A percentile compares a stretch with the other conserved stretches of the same genome.
Evolutionary conservation across 2,113 vertebrate genomes (phyloP).

Genomic region (Oreamnos americanus): DNA sequence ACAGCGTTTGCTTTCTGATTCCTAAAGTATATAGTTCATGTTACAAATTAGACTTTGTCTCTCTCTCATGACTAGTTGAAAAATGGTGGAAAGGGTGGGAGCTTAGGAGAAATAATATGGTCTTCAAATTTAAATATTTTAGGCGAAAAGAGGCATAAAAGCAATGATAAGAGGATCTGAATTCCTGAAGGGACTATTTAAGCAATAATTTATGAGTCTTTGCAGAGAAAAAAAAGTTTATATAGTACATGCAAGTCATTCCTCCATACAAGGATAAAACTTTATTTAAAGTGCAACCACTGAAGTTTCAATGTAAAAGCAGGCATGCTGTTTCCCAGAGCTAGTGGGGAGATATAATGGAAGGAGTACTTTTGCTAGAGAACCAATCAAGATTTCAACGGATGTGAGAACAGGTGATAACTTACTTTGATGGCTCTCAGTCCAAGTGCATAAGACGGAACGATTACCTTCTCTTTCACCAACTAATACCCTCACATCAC

Average conservation of each 20-base stretch:
- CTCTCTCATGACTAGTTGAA: neutral
- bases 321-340: neutral
- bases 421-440: slow-evolving; percentile 17
- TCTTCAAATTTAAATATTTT: slow-evolving; percentile 47
- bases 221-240: neutral
- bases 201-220: neutral
- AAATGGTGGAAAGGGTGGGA: neutral
- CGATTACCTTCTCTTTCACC: slow-evolving; percentile 18
- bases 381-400: slow-evolving; percentile 46
- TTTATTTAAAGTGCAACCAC: slow-evolving; percentile 2
- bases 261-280: neutral
- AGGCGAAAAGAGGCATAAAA: slow-evolving; percentile 11
- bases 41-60: neutral
- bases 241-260: neutral
- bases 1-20: neutral
- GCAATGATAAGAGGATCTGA: neutral
- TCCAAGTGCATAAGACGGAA: slow-evolving; percentile 19
- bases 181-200: neutral
- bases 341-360: neutral
- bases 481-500: neutral
- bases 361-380: slow-evolving; percentile 11
- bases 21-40: neutral
- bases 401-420: slow-evolving; percentile 27
- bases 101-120: neutral
- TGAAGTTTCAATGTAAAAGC: neutral